Evolutionary conservation across 1,140 invertebrate species (phyloP), one percentile per base, ranked within the genome.

Genomic region (Leucophenga varia): DNA sequence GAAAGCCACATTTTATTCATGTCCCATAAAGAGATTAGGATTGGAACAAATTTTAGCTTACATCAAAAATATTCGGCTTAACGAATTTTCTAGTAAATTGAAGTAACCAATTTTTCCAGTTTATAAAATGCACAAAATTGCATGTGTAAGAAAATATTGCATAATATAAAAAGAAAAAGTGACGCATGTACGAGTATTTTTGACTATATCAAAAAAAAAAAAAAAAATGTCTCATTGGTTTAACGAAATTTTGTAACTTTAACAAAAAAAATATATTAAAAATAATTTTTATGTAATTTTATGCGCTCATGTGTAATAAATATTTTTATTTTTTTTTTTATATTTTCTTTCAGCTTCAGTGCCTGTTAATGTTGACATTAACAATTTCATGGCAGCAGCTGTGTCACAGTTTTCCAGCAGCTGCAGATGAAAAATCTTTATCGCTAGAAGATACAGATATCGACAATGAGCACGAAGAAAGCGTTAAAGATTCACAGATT

Each of bases 381-480:
- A n/a, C n/a, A n/a, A n/a, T n/a, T n/a, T n/a, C n/a, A n/a, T n/a
- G 19, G 49, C 32, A 18, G 43, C 52, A 21, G 54, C 40, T 70
- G 10, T 52, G 59, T 39, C 49, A 57, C 40, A 49, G 52, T 20
- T 61, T 58, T 47, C 70, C 70, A 3, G 52, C 69, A 18, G 34
- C 17, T 13, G 46, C 52, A 12, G 48, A 48, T 5, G 70, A 73
- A 9, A 72, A 72, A 52, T 61, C 70, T 1, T 51, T 71, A 6
- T 64, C 65, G 31, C 50, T 73, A 47, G 71, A 73, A 37, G 69
- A 71, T 38, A 59, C 56, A 31, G 56, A 67, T 39, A 55, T 61
- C 47, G 71, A 73, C 50, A 73, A 57, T 28, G 71, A 73, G 6
- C 54, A 67, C 28, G 64, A 67, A 8, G 70, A 68, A 43, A 70